Evolutionary conservation across 2,888 invertebrate species (phyloP), one percentile per base, ranked within the genome.

Genomic region (Platerodrilus igneus): DNA sequence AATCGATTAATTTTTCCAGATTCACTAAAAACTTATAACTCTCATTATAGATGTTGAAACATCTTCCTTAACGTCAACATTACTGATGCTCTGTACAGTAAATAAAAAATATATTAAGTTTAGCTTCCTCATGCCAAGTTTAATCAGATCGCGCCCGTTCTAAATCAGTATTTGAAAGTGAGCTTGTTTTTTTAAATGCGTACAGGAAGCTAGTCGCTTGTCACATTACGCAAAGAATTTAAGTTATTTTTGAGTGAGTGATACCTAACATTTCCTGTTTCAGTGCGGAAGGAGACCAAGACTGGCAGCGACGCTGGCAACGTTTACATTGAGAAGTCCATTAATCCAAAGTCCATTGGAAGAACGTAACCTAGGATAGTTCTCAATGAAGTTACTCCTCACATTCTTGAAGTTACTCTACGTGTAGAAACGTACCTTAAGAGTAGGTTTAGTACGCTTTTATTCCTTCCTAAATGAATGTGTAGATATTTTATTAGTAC

Each of bases 321-420:
- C 54, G 69, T 70, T 42, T 70, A 70, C 60, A 70, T 69, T 49
- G 67, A 69, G 57, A 69, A 68, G 50, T 55, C 56, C 38, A n/a
- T n/a, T n/a, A 52, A 52, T 47, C 45, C 48, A 25, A 31, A 39
- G 20, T 37, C 32, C 44, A 58, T 55, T 45, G 53, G 58, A 30
- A 61, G 62, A 43, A 59, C 59, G 48, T 55, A 56, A 41, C 44
- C 41, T 35, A 39, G 16, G 38, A 37, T 34, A 27, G 29, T 26
- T 31, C 36, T 33, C 17, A 48, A 41, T 39, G 42, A 42, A 38
- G 44, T 41, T 50, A 47, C 45, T 42, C 45, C 46, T 44, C 35
- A 40, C 40, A 29, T 39, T 29, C 29, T 34, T 37, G 21, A 34
- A 29, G 11, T 37, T 22, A 11, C n/a, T n/a, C n/a, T n/a, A n/a